Conservation (phyloP, 2,888 invertebrate genomes). For the Nomada fucata region DNA sequence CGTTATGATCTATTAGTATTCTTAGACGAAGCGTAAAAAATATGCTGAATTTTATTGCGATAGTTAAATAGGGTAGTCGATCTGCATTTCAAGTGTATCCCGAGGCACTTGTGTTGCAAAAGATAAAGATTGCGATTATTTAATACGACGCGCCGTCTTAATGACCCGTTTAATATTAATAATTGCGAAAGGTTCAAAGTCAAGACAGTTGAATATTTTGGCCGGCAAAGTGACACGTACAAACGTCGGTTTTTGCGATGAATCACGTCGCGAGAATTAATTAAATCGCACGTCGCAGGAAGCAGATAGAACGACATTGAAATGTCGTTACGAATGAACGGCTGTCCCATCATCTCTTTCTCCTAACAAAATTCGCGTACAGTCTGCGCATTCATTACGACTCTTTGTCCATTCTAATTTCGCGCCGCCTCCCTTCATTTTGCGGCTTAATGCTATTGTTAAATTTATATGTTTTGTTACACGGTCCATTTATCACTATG, state of each 20-base stretch:
- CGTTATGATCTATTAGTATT: neutral
- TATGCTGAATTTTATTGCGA: too few relatives aligned
- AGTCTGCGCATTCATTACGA: slow-evolving; percentile 23
- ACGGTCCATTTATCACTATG: slow-evolving; percentile 11
- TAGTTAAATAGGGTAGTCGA: too few relatives aligned
- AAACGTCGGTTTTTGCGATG: slow-evolving; percentile 42
- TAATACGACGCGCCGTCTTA: too few relatives aligned
- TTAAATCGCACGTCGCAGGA: slow-evolving; percentile 63
- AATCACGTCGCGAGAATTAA: slow-evolving; percentile 66
- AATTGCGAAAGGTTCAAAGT: slow-evolving; percentile 7
- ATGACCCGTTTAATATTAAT: too few relatives aligned
- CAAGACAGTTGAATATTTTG: slow-evolving; percentile 48
- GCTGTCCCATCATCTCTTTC: slow-evolving; percentile 39
- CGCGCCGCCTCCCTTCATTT: neutral
- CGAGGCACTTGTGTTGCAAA: neutral
- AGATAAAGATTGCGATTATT: neutral
- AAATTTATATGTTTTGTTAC: slow-evolving; percentile 18
- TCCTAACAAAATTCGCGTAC: slow-evolving; percentile 49
- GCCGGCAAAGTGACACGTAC: slow-evolving; percentile 31
- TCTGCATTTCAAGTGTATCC: too few relatives aligned
- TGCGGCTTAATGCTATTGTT: neutral
- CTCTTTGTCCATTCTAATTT: slow-evolving; percentile 26
- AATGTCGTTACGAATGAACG: slow-evolving; percentile 45
- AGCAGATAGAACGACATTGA: slow-evolving; percentile 60
- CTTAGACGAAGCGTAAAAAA: too few relatives aligned